phyloP scores from a whole-genome alignment of 2,797 vertebrate genomes.

The Urocyon cinereoargenteus region DNA sequence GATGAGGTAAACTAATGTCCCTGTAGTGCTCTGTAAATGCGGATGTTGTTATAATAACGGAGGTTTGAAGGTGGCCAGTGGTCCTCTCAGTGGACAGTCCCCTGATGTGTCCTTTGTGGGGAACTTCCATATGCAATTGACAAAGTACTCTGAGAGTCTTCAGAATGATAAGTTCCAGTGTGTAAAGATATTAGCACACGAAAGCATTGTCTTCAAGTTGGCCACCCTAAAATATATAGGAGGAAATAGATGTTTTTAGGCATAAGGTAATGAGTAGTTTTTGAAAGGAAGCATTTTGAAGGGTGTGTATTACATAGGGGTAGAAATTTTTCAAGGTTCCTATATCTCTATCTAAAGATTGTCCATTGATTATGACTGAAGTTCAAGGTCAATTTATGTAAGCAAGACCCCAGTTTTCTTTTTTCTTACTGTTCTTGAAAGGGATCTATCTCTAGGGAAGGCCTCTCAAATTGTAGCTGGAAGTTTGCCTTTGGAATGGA shows the following conservation, averaged over 20 bases:
- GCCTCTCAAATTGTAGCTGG: background rate
- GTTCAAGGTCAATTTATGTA: background rate
- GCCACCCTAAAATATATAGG: background rate
- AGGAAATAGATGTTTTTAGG: background rate
- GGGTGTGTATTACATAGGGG: background rate
- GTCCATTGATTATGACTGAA: background rate
- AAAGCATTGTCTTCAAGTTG: background rate
- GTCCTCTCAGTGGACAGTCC: accelerated
- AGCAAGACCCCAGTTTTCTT: background rate
- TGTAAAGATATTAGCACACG: background rate
- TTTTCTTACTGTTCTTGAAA: background rate
- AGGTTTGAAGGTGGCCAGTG: accelerated
- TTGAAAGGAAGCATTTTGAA: background rate
- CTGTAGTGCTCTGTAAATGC: accelerated
- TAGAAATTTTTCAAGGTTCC: background rate
- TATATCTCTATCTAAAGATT: constrained; percentile 15
- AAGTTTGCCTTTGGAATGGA: background rate
- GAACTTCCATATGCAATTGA: background rate
- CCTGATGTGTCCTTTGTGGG: accelerated
- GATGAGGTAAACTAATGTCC: background rate
- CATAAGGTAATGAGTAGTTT: background rate
- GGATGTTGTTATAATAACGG: accelerated
- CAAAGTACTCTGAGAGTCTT: background rate
- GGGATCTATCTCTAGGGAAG: background rate
- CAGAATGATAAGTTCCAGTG: background rate